Evolutionary conservation across 2,797 vertebrate genomes (phyloP), one percentile per base, ranked within the genome.

Genomic region (Sciurus carolinensis): DNA sequence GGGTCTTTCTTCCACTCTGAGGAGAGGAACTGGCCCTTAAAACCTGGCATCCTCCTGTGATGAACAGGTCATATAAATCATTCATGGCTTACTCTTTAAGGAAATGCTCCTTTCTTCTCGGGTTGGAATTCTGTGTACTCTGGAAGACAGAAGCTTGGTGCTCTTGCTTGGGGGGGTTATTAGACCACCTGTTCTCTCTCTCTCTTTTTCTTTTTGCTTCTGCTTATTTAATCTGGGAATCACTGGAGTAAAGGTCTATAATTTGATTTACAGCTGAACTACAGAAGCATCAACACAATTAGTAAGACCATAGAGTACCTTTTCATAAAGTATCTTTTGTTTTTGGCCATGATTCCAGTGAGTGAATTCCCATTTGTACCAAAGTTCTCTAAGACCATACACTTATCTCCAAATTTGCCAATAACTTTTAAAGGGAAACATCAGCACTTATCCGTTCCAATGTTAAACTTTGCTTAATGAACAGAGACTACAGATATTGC

Each of bases 351-450:
- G 57, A 90, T 89, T 87, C 66, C 52, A 94, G 69, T 52, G 71
- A 93, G 44, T 82, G 33, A 76, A 93, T 28, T 82, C 57, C 59
- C 44, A 73, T 36, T 44, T 93, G 44, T 85, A 90, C 90, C 47
- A 66, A 76, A 62, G 57, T 92, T 81, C 81, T 39, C 69, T 82
- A 92, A 90, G 57, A 69, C 52, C 57, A 90, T 36, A 77, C 50
- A 94, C 54, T 47, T 50, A 71, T 2, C 33, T n/a, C 26, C 3
- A 57, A 66, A 64, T 85, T 30, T 93, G 75, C 62, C 59, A 85
- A 30, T 84, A 92, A 83, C 62, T 92, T 90, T 83, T 91, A 69
- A 81, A 90, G 83, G 80, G 44, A 93, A 96, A 77, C 15, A 39
- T 30, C 42, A 95, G 36, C 66, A 75, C 50, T 90, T 59, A 89